Evolutionary conservation across 92 coral and sea anemone genomes (phyloP).

Genomic region (Chrysogorgia sp.): DNA sequence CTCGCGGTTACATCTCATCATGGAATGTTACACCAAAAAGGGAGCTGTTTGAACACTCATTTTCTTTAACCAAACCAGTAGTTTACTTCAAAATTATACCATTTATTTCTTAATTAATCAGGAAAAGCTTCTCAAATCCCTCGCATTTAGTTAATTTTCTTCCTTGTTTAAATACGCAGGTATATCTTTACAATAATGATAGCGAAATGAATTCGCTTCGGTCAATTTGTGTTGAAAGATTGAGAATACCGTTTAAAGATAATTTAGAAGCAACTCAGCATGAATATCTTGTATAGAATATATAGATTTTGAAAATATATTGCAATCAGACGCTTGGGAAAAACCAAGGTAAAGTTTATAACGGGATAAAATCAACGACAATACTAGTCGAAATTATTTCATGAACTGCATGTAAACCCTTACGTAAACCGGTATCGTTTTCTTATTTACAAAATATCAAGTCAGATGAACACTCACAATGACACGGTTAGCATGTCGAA

Average conservation of each 20-base stretch:
- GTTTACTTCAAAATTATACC: slow-evolving; percentile 74
- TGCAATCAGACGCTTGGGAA: too few relatives aligned
- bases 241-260: slow-evolving; percentile 7
- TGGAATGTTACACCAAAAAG: slow-evolving; percentile 82
- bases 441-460: slow-evolving; percentile 24
- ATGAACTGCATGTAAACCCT: neutral
- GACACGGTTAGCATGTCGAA: neutral
- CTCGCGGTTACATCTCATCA: slow-evolving; percentile 85
- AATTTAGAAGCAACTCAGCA: slow-evolving; percentile 11
- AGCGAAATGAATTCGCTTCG: slow-evolving; percentile 36
- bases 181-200: slow-evolving; percentile 15
- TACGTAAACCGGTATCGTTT: neutral
- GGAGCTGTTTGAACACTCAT: slow-evolving; percentile 66
- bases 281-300: slow-evolving; percentile 2
- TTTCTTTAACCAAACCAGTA: slow-evolving; percentile 77
- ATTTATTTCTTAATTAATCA: slow-evolving; percentile 81
- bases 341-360: too few relatives aligned
- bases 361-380: neutral
- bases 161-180: neutral
- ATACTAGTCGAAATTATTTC: neutral
- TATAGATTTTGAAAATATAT: too few relatives aligned
- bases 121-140: slow-evolving; percentile 6
- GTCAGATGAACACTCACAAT: neutral
- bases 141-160: neutral
- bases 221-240: slow-evolving; percentile 3